Evolutionary conservation across 1,140 invertebrate genomes (phyloP).

Genomic region (Choristoneura fumiferana): DNA sequence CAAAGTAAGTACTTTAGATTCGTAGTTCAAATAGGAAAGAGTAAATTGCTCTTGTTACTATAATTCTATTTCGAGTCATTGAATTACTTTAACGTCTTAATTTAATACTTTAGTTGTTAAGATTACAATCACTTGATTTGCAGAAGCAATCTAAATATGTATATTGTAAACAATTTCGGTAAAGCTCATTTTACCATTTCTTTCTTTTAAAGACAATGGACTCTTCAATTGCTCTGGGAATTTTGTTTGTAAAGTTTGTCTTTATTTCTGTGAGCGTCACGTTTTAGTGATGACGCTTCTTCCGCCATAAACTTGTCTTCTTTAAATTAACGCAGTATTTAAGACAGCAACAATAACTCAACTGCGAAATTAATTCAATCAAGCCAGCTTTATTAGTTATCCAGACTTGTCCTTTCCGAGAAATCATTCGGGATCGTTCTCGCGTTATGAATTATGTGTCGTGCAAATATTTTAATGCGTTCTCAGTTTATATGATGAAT

Average conservation of each 20-base stretch:
- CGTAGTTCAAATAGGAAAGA: too few relatives aligned
- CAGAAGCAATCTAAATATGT: neutral
- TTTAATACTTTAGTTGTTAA: neutral
- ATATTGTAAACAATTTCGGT: neutral
- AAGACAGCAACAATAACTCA: neutral
- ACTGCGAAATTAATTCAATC: constrained; percentile 13
- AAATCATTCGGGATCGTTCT: neutral
- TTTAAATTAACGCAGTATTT: too few relatives aligned
- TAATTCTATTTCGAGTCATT: too few relatives aligned
- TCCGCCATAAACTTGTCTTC: too few relatives aligned
- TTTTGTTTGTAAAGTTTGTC: too few relatives aligned
- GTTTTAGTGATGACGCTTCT: too few relatives aligned
- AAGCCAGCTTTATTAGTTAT: neutral
- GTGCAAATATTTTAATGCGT: constrained; percentile 18
- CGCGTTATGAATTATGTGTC: constrained; percentile 17
- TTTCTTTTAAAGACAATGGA: too few relatives aligned
- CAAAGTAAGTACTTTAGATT: too few relatives aligned
- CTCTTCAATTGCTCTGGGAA: too few relatives aligned
- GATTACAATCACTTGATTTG: neutral
- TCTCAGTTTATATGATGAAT: constrained; percentile 3
- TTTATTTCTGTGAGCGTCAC: too few relatives aligned
- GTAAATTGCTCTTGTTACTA: too few relatives aligned
- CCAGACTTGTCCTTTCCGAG: constrained; percentile 14
- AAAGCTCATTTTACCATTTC: neutral
- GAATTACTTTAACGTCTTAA: neutral